Percentiles rank a stretch among this genome's conserved stretches.
These are phyloP conservation scores for Thalassoma bifasciatum DNA, from an alignment of 2,113 vertebrate genomes.

Conservation along the genomic window DNA sequence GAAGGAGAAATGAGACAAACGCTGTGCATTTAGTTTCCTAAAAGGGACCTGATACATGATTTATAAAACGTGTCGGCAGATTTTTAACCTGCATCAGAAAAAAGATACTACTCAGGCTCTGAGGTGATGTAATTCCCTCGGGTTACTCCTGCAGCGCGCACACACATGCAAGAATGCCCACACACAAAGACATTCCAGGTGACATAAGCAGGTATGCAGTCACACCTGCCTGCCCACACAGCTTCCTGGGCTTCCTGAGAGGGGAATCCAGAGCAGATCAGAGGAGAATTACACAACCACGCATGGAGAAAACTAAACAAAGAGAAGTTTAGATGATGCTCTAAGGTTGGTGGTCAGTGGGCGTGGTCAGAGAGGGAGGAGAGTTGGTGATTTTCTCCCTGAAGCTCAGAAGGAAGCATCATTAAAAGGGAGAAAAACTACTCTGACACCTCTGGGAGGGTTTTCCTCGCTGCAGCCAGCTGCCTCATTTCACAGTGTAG, in stretches of 20 bases:
- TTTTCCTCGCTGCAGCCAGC: slow-evolving; percentile 43
- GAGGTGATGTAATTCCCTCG: neutral
- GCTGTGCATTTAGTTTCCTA: no score
- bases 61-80: neutral
- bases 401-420: slow-evolving; percentile 4
- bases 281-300: slow-evolving; percentile 15
- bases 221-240: slow-evolving; percentile 43
- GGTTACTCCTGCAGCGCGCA: slow-evolving; percentile 11
- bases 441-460: neutral
- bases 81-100: neutral
- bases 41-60: no score
- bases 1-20: slow-evolving; percentile 4
- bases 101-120: neutral
- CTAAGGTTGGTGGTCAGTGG: slow-evolving; percentile 16
- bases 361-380: neutral
- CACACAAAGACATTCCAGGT: neutral
- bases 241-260: slow-evolving; percentile 64
- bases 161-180: slow-evolving; percentile 10
- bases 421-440: neutral
- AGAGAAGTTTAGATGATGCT: slow-evolving; percentile 30
- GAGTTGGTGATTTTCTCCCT: no score
- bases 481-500: slow-evolving; percentile 68
- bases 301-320: neutral
- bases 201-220: slow-evolving; percentile 54
- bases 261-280: slow-evolving; percentile 51